Evolutionary conservation across 23 tunicate genomes (phyloP).

Genomic region (Botrylloides violaceus): DNA sequence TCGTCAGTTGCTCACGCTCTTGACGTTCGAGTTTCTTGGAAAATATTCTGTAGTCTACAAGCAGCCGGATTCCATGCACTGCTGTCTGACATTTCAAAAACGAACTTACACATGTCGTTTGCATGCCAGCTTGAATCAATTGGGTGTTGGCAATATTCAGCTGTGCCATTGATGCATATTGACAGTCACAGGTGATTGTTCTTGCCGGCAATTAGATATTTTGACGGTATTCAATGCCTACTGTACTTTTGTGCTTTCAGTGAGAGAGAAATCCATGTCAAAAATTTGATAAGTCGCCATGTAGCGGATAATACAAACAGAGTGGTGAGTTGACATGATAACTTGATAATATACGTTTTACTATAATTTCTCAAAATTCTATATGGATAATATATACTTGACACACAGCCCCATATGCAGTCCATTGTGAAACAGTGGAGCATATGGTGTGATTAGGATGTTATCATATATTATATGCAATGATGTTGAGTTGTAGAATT

Average conservation of each 20-base stretch:
- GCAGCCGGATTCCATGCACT: slow-evolving; percentile 36
- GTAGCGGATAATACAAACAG: slow-evolving; percentile 20
- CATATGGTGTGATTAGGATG: no score
- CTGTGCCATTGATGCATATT: slow-evolving; percentile 60
- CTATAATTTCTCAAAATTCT: no score
- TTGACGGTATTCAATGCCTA: neutral
- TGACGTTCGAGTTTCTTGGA: slow-evolving; percentile 55
- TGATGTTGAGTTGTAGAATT: no score
- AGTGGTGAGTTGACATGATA: neutral
- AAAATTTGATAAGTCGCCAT: slow-evolving; percentile 40
- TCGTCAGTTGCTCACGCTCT: slow-evolving; percentile 53
- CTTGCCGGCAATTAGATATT: neutral
- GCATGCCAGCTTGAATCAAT: slow-evolving; percentile 56
- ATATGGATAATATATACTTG: no score
- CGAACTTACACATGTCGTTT: slow-evolving; percentile 41
- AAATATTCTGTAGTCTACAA: slow-evolving; percentile 34
- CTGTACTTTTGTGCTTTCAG: slow-evolving; percentile 16
- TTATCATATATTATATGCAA: no score
- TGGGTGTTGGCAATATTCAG: slow-evolving; percentile 57
- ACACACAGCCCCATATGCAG: no score
- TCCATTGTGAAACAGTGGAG: no score
- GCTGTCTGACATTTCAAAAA: neutral
- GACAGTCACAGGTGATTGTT: slow-evolving; percentile 25
- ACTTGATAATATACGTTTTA: no score
- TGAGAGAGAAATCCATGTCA: slow-evolving; percentile 49